Evolutionary conservation across 2,888 invertebrate species (phyloP).

Genomic region (Agelastica alni): DNA sequence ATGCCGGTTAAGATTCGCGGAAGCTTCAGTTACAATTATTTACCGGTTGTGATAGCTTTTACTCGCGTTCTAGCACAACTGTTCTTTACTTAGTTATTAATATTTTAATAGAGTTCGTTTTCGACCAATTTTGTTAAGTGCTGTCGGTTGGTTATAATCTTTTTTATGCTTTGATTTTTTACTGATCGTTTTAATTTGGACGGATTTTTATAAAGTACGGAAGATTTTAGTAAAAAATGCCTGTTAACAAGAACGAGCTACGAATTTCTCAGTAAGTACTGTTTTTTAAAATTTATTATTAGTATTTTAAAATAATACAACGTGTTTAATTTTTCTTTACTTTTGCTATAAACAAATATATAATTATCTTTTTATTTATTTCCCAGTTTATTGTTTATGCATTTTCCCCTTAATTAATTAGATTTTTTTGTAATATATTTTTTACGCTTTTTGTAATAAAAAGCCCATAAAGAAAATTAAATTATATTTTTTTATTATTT

Average conservation of each 20-base stretch:
- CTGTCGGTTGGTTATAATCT: not conserved
- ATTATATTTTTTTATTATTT: too few relatives aligned
- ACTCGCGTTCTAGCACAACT: conserved; percentile 6
- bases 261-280: conserved; percentile 24
- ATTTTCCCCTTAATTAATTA: too few relatives aligned
- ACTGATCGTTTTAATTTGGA: not conserved
- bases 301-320: not conserved
- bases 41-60: conserved; percentile 23
- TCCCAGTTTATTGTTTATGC: too few relatives aligned
- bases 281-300: not conserved
- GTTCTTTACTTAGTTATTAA: conserved; percentile 18
- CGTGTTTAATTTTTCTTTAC: too few relatives aligned
- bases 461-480: too few relatives aligned
- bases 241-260: conserved; percentile 21
- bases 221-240: conserved; percentile 14
- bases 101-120: conserved; percentile 2
- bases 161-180: conserved; percentile 16
- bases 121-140: not conserved
- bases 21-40: conserved; percentile 31
- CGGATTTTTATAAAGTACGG: too few relatives aligned
- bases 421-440: too few relatives aligned
- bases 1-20: conserved; percentile 31
- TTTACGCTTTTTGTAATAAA: too few relatives aligned
- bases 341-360: too few relatives aligned
- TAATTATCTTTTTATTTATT: too few relatives aligned